phyloP scores from a whole-genome alignment of 1,140 invertebrate genomes.

The Polyergus mexicanus region DNA sequence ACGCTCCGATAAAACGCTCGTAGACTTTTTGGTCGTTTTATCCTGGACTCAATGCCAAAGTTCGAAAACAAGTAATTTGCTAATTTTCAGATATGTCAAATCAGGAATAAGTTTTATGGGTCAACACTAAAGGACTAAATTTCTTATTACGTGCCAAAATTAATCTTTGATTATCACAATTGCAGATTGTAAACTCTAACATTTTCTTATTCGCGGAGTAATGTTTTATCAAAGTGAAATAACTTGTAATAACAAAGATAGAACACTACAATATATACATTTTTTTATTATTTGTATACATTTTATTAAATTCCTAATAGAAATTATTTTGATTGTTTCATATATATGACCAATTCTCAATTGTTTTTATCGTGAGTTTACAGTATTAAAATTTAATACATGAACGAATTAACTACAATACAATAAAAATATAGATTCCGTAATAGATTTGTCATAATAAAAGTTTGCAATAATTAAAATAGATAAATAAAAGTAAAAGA shows the following conservation, averaged over 20 bases:
- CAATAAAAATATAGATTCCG: background rate
- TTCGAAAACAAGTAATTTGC: slow-evolving; percentile 39
- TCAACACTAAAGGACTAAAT: background rate
- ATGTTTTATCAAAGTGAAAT: background rate
- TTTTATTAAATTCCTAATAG: background rate
- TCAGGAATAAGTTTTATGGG: slow-evolving; percentile 4
- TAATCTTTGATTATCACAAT: background rate
- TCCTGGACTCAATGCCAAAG: slow-evolving; percentile 18
- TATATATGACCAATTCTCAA: no score
- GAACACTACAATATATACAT: background rate
- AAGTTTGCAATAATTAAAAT: background rate
- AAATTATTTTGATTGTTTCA: background rate
- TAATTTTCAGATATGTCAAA: slow-evolving; percentile 24
- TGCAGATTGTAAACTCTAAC: background rate
- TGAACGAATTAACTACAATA: background rate
- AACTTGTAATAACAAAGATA: background rate
- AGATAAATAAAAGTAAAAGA: background rate
- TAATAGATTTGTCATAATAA: background rate
- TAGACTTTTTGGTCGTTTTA: slow-evolving; percentile 17
- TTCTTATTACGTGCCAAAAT: background rate
- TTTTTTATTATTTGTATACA: background rate
- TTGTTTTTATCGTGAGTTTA: no score
- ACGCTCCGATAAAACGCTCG: slow-evolving; percentile 29
- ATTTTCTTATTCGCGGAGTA: background rate
- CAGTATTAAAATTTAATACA: no score